Base-by-base conservation (phyloP, 2,888 invertebrate genomes). In the Hedya salicella region DNA sequence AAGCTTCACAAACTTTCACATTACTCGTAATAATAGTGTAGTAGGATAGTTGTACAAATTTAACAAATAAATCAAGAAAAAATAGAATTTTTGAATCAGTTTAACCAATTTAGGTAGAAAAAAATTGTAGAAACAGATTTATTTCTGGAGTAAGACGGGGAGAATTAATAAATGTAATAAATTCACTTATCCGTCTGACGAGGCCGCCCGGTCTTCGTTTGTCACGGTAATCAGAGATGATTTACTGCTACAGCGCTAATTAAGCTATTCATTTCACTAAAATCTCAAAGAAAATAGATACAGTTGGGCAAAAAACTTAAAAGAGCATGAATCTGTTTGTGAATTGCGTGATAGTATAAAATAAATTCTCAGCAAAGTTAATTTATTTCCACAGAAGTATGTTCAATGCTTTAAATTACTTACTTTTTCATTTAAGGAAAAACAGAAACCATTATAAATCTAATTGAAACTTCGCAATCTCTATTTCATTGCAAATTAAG, bases 221-320 rank as follows among this genome's bases (percentile, higher is more conserved):
- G 50, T 54, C 21, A 17, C 46, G 17, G 60, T 70, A 71, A 71
- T 71, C 68, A 70, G 61, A 48, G 57, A 68, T 69, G 71, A 72
- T 73, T 72, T 71, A 73, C 70, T 53, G 19, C 52, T 69, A 69
- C 63, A 56, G 32, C 61, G 40, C 64, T 69, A 67, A 66, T 67
- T 64, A 67, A 59, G 67, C 62, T 39, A 68, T 68, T 68, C 40
- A 57, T 70, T 60, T 50, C n/a, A 56, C 14, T 36, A 52, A 68
- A 60, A 48, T 42, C 42, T 62, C 30, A 53, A 65, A 49, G n/a
- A 44, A 52, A 49, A 40, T 17, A 39, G 6, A 17, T 19, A 32
- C 16, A 30, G 19, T 32, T 32, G n/a, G 32, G 6, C 25, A 6
- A 52, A 32, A 19, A 13, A 52, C 42, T 62, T 36, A 19, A 19